phyloP scores from a whole-genome alignment of 2,113 vertebrate genomes.

The Piaya cayana region DNA sequence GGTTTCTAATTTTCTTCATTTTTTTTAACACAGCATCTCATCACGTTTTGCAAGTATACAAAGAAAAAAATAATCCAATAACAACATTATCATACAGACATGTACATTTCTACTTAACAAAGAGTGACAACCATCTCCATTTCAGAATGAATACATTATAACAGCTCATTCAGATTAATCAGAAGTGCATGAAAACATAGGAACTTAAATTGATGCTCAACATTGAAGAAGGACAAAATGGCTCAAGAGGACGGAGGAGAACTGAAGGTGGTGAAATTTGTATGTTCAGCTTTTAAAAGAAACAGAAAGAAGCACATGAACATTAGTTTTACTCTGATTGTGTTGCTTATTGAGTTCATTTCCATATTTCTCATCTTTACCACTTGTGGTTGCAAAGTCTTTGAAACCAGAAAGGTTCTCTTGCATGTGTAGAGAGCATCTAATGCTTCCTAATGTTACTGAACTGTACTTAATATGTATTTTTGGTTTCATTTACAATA shows the following conservation, averaged over 20 bases:
- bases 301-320: not conserved
- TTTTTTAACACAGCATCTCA: not conserved
- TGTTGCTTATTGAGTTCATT: not conserved
- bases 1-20: not conserved
- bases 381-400: not conserved
- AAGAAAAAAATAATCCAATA: not conserved
- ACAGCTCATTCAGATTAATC: not conserved
- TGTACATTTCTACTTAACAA: not conserved
- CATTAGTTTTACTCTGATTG: not conserved
- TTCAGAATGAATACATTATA: not conserved
- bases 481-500: constrained; percentile 55
- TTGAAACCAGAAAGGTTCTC: not conserved
- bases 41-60: not conserved
- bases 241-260: not conserved
- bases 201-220: not conserved
- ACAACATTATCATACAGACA: not conserved
- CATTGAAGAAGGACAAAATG: not conserved
- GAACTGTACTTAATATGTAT: not conserved
- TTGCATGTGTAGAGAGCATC: not conserved
- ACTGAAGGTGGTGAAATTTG: not conserved
- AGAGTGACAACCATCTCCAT: not conserved
- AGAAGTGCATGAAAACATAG: not conserved
- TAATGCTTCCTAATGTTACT: not conserved
- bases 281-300: not conserved
- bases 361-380: not conserved